phyloP scores from a whole-genome alignment of 2,888 invertebrate genomes.

The Ormia ochracea region DNA sequence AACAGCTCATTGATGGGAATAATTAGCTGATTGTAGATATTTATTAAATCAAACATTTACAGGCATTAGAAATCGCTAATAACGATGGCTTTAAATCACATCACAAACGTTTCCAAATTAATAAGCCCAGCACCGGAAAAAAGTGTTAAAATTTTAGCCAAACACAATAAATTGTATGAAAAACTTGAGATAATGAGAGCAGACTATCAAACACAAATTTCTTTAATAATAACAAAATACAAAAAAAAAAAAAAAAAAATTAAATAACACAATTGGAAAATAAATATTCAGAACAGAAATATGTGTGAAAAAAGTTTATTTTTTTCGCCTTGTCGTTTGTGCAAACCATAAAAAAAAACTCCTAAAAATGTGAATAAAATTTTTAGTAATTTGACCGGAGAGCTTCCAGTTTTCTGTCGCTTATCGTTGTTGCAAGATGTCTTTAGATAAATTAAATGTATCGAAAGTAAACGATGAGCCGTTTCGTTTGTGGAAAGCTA shows the following conservation, averaged over 20 bases:
- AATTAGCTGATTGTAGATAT: no score
- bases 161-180: conserved; percentile 22
- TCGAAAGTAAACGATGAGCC: conserved; percentile 62
- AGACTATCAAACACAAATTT: neutral
- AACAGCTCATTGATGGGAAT: neutral
- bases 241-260: no score
- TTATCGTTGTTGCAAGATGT: conserved; percentile 65
- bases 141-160: conserved; percentile 41
- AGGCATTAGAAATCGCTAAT: neutral
- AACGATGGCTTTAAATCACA: neutral
- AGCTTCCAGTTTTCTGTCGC: conserved; percentile 30
- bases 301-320: neutral
- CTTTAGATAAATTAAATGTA: conserved; percentile 67
- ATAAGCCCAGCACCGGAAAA: neutral
- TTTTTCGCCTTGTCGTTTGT: neutral
- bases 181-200: conserved; percentile 16
- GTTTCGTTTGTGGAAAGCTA: conserved; percentile 68
- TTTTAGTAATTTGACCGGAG: neutral
- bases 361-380: conserved; percentile 33
- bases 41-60: neutral
- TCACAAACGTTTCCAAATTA: neutral
- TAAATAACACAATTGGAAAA: conserved; percentile 22
- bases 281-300: conserved; percentile 1
- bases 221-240: conserved; percentile 26
- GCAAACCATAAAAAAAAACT: neutral